These are phyloP conservation scores for Lasiurus cinereus DNA, from an alignment of 2,113 vertebrate genomes.

Conservation along the genomic window DNA sequence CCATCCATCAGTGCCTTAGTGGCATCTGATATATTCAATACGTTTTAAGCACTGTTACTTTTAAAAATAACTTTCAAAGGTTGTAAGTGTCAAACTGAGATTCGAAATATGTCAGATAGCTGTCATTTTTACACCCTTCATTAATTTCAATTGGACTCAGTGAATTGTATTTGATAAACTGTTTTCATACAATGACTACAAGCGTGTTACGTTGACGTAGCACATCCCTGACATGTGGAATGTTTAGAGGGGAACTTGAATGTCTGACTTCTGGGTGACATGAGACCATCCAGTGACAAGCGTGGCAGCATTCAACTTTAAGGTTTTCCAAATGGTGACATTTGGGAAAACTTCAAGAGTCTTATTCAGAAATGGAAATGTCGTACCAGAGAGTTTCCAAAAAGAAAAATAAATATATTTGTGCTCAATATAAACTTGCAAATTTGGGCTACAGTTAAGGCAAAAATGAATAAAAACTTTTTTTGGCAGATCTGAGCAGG, in stretches of 20 bases:
- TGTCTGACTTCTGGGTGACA: conserved; percentile 74
- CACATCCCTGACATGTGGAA: conserved; percentile 36
- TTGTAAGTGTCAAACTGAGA: conserved; percentile 83
- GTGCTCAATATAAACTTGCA: conserved; percentile 46
- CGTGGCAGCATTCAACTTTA: conserved; percentile 65
- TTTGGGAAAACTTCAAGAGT: conserved; percentile 70
- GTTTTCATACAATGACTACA: conserved; percentile 75
- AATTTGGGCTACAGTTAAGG: conserved; percentile 38
- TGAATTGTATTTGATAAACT: conserved; percentile 83
- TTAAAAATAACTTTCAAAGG: conserved; percentile 85
- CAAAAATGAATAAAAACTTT: conserved; percentile 18
- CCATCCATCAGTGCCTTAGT: conserved; percentile 67
- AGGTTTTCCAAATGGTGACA: conserved; percentile 67
- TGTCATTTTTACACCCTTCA: conserved; percentile 85
- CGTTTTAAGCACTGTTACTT: conserved; percentile 79
- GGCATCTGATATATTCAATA: conserved; percentile 75
- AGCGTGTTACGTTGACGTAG: conserved; percentile 70
- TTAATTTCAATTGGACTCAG: conserved; percentile 83
- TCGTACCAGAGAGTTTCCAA: conserved; percentile 52
- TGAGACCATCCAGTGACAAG: conserved; percentile 75
- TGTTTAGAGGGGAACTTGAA: conserved; percentile 75
- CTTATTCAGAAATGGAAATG: conserved; percentile 64
- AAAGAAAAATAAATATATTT: conserved; percentile 57
- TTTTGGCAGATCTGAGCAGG: conserved; percentile 22
- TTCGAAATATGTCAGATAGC: conserved; percentile 85